A percentile compares a stretch with the other conserved stretches of the same genome.
phyloP scores from a whole-genome alignment of 2,888 invertebrate genomes.

The Fragum sueziense region DNA sequence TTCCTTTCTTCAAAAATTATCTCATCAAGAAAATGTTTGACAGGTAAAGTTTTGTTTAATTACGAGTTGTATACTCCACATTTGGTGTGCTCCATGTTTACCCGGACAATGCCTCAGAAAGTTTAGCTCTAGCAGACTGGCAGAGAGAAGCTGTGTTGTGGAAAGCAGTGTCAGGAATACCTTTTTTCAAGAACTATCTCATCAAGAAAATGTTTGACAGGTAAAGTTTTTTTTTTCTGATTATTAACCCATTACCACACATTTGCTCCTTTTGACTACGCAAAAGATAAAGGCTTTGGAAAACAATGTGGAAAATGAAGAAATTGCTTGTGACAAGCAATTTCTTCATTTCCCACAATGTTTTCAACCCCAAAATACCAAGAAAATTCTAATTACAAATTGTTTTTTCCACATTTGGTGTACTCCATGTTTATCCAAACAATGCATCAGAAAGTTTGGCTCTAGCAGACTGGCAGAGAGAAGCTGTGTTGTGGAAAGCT shows the following conservation, averaged over 20 bases:
- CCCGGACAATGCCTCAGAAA: constrained; percentile 76
- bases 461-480: no score
- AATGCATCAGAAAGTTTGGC: no score
- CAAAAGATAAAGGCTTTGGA: no score
- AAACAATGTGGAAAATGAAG: no score
- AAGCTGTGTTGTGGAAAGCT: no score
- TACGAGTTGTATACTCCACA: constrained; percentile 80
- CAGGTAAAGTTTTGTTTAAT: no score
- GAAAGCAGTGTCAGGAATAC: constrained; percentile 78
- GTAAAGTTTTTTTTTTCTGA: no score
- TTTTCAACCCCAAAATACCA: no score
- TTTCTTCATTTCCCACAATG: no score
- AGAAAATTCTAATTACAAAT: background rate
- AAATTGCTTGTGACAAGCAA: no score
- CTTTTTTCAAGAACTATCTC: constrained; percentile 81
- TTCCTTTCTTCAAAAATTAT: constrained; percentile 81
- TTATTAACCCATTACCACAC: no score
- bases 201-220: constrained; percentile 77
- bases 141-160: constrained; percentile 81
- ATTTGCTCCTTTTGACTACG: no score
- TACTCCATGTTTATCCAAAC: constrained; percentile 1
- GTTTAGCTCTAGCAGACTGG: constrained; percentile 79
- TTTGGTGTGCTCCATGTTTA: constrained; percentile 81
- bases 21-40: constrained; percentile 78
- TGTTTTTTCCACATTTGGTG: constrained; percentile 1